phyloP scores from a whole-genome alignment of 2,113 vertebrate species.

The Corythornis cristatus region DNA sequence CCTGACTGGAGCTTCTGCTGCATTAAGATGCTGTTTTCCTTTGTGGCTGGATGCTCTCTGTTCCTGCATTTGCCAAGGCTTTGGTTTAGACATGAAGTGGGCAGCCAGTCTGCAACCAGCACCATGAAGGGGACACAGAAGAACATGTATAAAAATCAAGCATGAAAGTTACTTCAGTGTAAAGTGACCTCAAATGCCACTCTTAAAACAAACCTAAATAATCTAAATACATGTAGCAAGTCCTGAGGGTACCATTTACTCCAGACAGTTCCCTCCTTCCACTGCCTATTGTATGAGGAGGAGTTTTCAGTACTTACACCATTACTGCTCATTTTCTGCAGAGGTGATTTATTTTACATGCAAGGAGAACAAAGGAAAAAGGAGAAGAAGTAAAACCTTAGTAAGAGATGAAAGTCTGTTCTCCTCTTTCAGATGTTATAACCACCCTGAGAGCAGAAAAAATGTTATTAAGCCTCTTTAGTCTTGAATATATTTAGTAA shows the following conservation, averaged over 20 bases:
- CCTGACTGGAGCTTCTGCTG: not conserved
- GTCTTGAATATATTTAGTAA: not conserved
- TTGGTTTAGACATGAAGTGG: not conserved
- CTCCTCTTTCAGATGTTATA: not conserved
- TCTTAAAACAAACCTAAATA: not conserved
- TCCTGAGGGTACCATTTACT: not conserved
- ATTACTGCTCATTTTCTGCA: not conserved
- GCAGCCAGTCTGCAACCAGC: not conserved
- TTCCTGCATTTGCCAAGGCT: not conserved
- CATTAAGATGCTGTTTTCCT: not conserved
- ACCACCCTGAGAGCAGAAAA: not conserved
- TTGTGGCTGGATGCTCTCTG: not conserved
- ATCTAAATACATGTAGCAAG: not conserved
- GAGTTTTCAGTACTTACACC: not conserved
- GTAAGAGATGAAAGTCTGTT: not conserved
- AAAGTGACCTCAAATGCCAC: not conserved
- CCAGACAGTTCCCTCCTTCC: not conserved
- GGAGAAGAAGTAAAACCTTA: not conserved
- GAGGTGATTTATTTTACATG: not conserved
- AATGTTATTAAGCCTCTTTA: not conserved
- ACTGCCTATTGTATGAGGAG: not conserved
- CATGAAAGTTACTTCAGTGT: not conserved
- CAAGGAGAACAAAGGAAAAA: not conserved
- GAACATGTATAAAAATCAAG: not conserved
- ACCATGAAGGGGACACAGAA: not conserved